phyloP scores from a whole-genome alignment of 2,113 vertebrate genomes.

The Neolamprologus hecqui region DNA sequence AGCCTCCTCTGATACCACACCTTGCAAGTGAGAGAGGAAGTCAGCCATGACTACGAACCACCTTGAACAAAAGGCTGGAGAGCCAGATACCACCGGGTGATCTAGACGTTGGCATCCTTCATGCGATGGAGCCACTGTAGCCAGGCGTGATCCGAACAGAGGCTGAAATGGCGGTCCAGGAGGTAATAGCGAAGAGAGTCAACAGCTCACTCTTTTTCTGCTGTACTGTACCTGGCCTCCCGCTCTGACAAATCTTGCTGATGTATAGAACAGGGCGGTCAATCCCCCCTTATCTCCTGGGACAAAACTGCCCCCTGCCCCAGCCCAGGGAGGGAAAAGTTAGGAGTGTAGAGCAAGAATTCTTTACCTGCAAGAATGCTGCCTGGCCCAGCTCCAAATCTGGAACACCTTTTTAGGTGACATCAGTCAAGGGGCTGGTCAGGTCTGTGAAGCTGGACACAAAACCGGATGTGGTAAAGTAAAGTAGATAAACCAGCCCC shows the following conservation, averaged over 20 bases:
- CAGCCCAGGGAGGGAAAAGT: background rate
- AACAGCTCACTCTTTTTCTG: fast-evolving
- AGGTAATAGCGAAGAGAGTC: background rate
- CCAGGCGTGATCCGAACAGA: background rate
- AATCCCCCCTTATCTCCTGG: background rate
- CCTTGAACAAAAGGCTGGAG: background rate
- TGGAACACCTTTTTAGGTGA: background rate
- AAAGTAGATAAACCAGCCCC: background rate
- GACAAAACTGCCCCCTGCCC: background rate
- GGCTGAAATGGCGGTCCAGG: background rate
- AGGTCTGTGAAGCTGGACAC: background rate
- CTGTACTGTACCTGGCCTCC: background rate
- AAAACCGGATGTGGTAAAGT: background rate
- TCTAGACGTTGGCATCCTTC: background rate
- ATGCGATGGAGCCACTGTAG: background rate
- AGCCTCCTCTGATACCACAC: background rate
- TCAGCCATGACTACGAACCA: background rate
- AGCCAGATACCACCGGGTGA: background rate
- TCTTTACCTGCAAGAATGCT: background rate
- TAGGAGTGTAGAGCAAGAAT: background rate
- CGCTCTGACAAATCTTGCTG: background rate
- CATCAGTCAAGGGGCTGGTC: background rate
- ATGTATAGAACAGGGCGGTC: background rate
- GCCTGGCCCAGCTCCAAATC: background rate
- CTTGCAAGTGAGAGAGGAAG: background rate